phyloP scores from a whole-genome alignment of 2,797 vertebrate genomes.

The Eulemur rubriventer region DNA sequence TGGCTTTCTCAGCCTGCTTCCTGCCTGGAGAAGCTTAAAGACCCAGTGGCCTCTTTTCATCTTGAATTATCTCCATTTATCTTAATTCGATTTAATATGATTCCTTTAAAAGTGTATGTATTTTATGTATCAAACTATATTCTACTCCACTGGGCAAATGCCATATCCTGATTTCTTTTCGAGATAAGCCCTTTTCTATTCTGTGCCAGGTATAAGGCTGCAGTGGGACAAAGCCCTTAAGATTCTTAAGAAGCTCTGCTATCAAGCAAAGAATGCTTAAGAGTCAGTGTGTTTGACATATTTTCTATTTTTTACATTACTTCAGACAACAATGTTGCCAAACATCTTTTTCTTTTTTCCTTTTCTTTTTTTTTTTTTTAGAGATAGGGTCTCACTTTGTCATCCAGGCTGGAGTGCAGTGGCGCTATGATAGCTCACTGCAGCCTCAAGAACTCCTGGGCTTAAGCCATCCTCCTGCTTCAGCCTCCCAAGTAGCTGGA shows the following conservation, averaged over 20 bases:
- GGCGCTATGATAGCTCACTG: neutral
- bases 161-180: neutral
- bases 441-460: neutral
- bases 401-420: neutral
- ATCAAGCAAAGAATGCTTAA: neutral
- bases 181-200: neutral
- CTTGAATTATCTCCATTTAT: neutral
- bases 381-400: neutral
- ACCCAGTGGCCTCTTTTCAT: constrained; percentile 1
- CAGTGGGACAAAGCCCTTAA: neutral
- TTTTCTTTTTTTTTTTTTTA: neutral
- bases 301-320: constrained; percentile 22
- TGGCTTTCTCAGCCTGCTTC: neutral
- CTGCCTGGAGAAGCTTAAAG: neutral
- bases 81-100: neutral
- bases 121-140: neutral
- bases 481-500: neutral
- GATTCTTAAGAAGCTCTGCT: neutral
- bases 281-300: neutral
- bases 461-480: neutral
- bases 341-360: neutral
- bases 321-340: neutral
- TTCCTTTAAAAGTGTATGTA: neutral
- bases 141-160: neutral
- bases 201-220: neutral